A percentile compares a stretch with the other conserved stretches of the same genome.
Conservation (phyloP, 1,140 invertebrate species). For the Aleiodes sp. region DNA sequence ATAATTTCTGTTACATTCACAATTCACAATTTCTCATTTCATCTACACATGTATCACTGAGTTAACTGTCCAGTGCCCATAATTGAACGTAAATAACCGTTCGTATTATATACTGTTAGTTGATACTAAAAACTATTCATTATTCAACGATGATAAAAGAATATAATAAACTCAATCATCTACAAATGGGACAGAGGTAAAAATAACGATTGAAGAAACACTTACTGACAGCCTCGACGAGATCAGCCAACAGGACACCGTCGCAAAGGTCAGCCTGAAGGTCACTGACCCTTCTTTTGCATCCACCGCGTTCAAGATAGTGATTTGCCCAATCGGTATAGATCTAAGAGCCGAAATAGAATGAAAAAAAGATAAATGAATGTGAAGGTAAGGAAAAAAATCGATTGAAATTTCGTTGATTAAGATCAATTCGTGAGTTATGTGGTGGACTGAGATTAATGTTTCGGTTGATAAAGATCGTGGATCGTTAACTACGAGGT, state of each 20-base stretch:
- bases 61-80: conserved; percentile 30
- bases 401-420: conserved; percentile 14
- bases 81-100: conserved; percentile 4
- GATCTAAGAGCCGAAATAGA: conserved; percentile 73
- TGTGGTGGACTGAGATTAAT: conserved; percentile 17
- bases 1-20: neutral
- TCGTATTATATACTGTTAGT: conserved; percentile 22
- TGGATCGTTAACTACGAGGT: neutral
- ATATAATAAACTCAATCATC: neutral
- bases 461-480: conserved; percentile 11
- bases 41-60: neutral
- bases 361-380: conserved; percentile 17
- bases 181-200: neutral
- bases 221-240: conserved; percentile 95
- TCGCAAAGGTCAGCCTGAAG: conserved; percentile 90
- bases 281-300: conserved; percentile 83
- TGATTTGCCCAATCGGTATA: conserved; percentile 99
- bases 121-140: neutral
- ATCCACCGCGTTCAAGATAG: conserved; percentile 90
- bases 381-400: neutral
- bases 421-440: conserved; percentile 10
- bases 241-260: conserved; percentile 89
- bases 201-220: conserved; percentile 52
- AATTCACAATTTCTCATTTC: conserved; percentile 2
- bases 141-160: neutral